Evolutionary conservation across 2,797 vertebrate genomes (phyloP), one percentile per base, ranked within the genome.

Genomic region (Lagodon rhomboides): DNA sequence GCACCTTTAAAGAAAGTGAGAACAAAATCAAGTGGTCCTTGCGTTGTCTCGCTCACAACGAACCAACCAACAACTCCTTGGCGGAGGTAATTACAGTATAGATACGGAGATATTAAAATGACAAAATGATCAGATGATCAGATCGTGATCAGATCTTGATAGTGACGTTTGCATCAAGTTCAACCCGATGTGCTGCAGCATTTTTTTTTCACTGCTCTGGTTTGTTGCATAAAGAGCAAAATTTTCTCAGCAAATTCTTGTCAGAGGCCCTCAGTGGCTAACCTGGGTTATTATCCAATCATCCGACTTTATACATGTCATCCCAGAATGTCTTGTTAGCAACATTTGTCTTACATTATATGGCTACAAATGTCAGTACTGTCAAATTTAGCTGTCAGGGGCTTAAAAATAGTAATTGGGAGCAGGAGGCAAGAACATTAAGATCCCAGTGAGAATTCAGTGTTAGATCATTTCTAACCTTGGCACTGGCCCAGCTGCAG

Each of bases 341-440:
- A 88, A 92, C 92, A 93, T 94, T 94, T 93, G 91, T 93, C 85
- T 91, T 85, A 78, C 60, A 91, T 94, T 94, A 80, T 73, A 87
- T 55, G 60, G 68, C 82, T 83, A 71, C 83, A 89, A 90, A 93
- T 3, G 59, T 93, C 85, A 89, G 78, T 73, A 49, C 73, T 87
- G 91, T 93, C 84, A 93, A 87, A 94, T 93, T 83, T 91, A 87
- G 85, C 86, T 91, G 89, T 92, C 89, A 90, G 62, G 64, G 64
- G 69, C 82, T 90, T 92, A 79, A 91, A 85, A 89, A 87, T 85
- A 86, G 83, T 93, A 92, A 92, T 91, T 88, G 73, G 83, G 84
- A 91, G 84, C 85, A 85, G 81, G 67, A 92, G 85, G 79, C 77
- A 86, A 84, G 51, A 86, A 56, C 73, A 79, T 85, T 69, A 84